Percentiles rank a stretch among this genome's conserved stretches.
These are phyloP conservation scores for Sinopyrophorus schimmeli DNA, from an alignment of 2,888 invertebrate genomes.

Conservation along the genomic window DNA sequence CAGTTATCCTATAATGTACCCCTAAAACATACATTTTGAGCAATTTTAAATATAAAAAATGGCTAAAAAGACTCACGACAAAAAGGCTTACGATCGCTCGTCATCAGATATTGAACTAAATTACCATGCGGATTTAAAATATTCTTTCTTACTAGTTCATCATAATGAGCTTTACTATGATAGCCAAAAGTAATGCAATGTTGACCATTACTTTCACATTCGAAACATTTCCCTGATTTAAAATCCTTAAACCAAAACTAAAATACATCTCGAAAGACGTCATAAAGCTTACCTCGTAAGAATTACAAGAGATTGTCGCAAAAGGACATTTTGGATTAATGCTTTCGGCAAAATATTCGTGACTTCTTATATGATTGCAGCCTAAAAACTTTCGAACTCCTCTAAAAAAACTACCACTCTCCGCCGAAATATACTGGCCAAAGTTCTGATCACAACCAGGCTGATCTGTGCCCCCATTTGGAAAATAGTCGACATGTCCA, in stretches of 20 bases:
- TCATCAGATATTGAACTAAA: conserved; percentile 72
- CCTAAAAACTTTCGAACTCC: conserved; percentile 73
- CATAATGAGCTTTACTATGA: conserved; percentile 62
- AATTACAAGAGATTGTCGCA: conserved; percentile 75
- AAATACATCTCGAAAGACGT: conserved; percentile 20
- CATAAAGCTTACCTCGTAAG: conserved; percentile 65
- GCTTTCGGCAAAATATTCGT: conserved; percentile 83
- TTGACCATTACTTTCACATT: conserved; percentile 67
- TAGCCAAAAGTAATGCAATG: conserved; percentile 72
- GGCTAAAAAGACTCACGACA: conserved; percentile 71
- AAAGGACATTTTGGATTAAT: conserved; percentile 78
- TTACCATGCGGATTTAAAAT: conserved; percentile 58
- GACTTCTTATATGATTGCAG: conserved; percentile 86
- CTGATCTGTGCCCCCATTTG: conserved; percentile 84
- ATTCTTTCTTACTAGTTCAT: conserved; percentile 55
- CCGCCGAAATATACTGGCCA: conserved; percentile 65
- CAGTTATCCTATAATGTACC: conserved; percentile 75
- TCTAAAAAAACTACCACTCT: conserved; percentile 64
- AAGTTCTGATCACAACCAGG: conserved; percentile 69
- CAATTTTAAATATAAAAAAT: too few species aligned
- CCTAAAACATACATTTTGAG: conserved; percentile 65
- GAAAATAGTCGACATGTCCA: conserved; percentile 90
- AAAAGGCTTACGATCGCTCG: conserved; percentile 70
- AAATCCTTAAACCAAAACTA: conserved; percentile 61
- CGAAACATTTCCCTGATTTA: conserved; percentile 69